A percentile compares a stretch with the other conserved stretches of the same genome.
Conservation (phyloP, 2,888 invertebrate genomes). For the Ennomos fuscantarius region DNA sequence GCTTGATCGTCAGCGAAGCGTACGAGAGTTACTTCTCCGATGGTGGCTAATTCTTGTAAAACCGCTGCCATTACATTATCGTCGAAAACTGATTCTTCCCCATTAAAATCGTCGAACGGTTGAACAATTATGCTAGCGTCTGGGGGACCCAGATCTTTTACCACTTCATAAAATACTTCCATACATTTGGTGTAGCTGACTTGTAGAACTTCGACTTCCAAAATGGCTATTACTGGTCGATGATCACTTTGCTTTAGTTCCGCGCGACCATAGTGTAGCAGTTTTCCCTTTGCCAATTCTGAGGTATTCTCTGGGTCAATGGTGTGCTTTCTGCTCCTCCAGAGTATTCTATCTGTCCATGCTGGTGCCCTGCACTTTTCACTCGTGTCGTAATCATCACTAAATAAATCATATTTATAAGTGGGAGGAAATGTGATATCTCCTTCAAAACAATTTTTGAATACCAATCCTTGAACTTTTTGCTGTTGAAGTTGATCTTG, state of each 20-base stretch:
- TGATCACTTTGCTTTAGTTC: slow-evolving; percentile 99
- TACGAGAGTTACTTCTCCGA: slow-evolving; percentile 96
- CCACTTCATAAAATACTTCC: slow-evolving; percentile 93
- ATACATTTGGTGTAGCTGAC: slow-evolving; percentile 92
- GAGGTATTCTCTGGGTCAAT: slow-evolving; percentile 87
- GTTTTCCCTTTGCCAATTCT: slow-evolving; percentile 91
- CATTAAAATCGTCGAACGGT: slow-evolving; percentile 65
- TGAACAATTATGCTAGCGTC: slow-evolving; percentile 96
- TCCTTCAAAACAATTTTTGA: slow-evolving; percentile 97
- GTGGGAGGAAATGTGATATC: slow-evolving; percentile 97
- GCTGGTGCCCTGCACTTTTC: slow-evolving; percentile 99
- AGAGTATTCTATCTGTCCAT: slow-evolving; percentile 99
- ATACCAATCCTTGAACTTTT: slow-evolving; percentile 92
- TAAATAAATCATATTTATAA: slow-evolving; percentile 99
- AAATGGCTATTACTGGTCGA: slow-evolving; percentile 96
- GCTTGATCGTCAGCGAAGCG: slow-evolving; percentile 93
- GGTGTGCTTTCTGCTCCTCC: slow-evolving; percentile 92
- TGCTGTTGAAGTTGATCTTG: slow-evolving; percentile 95
- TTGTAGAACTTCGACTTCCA: slow-evolving; percentile 94
- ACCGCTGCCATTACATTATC: slow-evolving; percentile 92
- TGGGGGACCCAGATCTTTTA: slow-evolving; percentile 95
- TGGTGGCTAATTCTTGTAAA: slow-evolving; percentile 91
- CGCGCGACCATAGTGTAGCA: slow-evolving; percentile 95
- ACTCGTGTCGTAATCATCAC: slow-evolving; percentile 99
- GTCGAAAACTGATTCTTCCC: slow-evolving; percentile 88